Base-by-base conservation (phyloP, 64 coral and sea anemone genomes). In the Hydrozoanthus tunicans region DNA sequence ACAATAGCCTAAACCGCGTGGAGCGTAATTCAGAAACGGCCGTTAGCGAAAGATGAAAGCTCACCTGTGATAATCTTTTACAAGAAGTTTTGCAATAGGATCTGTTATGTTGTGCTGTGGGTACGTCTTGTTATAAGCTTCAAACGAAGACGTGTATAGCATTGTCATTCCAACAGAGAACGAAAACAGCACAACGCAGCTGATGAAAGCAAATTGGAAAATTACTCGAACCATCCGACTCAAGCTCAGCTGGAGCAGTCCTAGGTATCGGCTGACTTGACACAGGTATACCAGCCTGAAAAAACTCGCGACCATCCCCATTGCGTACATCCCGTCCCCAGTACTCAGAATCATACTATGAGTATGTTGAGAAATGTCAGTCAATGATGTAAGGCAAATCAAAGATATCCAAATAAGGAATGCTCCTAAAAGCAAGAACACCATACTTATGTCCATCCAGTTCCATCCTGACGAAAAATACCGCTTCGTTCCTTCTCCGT, bases 191-290 rank as follows among this genome's bases (percentile, higher is more conserved):
- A 99, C 92, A 5, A 99, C 97, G 43, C 90, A 91, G 53, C 97
- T 99, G 73, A 99, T 99, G 79, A 99, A 99, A 0, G 97, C 97
- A 80, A 99, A 99, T 80, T 99, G 97, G 59, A 99, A 95, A 24
- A 99, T 99, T 5, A 99, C 97, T 10, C 97, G 82, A 73, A 99
- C 97, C 97, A 99, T 99, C 0, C 97, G 83, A 69, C 97, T 99
- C 6, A 99, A 77, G 32, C 97, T 96, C 0, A 99, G 85, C 23
- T 99, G 97, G 3, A 99, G 77, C 57, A 99, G 81, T 55, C 97
- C 97, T 53, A 99, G 72, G 51, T 99, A 99, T 0, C 97, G 90
- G 70, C 97, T 99, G 20, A 99, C 95, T 83, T 99, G 97, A 84
- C 97, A 99, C 23, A 99, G 61, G 66, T 99, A 99, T 4, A 99